Conservation (phyloP, 2,113 vertebrate species). For the Python bivittatus region DNA sequence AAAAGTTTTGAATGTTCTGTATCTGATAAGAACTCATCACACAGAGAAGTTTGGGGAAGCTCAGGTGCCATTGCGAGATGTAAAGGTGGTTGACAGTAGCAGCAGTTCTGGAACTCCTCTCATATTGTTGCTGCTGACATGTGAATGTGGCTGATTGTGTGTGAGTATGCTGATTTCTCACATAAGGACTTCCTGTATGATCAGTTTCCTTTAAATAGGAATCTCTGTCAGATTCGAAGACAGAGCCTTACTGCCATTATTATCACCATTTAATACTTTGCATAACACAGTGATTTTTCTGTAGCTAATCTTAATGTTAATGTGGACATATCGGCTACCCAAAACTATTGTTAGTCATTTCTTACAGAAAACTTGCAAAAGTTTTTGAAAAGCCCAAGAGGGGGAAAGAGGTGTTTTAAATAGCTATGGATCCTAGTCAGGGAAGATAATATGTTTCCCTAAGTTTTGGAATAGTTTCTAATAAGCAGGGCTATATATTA, state of each 20-base stretch:
- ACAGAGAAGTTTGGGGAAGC: background rate
- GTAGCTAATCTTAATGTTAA: background rate
- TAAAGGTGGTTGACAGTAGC: background rate
- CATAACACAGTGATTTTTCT: too few species aligned
- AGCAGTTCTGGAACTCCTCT: background rate
- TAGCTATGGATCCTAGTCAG: background rate
- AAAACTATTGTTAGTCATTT: background rate
- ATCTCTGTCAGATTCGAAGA: background rate
- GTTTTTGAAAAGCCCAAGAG: background rate
- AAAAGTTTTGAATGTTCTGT: background rate
- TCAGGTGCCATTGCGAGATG: background rate
- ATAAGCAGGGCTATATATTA: background rate
- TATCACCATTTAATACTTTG: background rate
- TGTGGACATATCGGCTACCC: background rate
- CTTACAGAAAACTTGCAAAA: background rate
- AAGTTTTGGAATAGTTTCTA: too few species aligned
- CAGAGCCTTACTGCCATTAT: background rate
- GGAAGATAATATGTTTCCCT: background rate
- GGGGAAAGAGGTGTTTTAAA: background rate
- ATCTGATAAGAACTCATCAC: background rate
- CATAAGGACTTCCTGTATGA: too few species aligned
- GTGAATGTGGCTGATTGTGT: background rate
- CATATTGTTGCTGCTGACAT: background rate
- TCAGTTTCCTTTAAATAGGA: background rate
- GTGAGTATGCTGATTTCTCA: background rate